Evolutionary conservation across 2,888 invertebrate genomes (phyloP).

Genomic region (Linnaemya vulpina): DNA sequence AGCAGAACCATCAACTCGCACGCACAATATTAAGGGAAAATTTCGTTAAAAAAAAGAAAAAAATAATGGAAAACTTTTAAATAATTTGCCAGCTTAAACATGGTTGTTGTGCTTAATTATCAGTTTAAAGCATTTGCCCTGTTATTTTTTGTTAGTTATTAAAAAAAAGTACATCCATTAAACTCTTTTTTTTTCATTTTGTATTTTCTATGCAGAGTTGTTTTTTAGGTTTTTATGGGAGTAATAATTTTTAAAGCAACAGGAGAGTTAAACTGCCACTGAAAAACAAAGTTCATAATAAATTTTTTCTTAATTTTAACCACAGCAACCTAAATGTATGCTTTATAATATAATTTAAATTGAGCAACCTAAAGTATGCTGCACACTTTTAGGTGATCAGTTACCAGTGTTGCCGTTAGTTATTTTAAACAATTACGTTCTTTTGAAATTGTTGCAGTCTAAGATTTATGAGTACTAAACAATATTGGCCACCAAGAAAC

Average conservation of each 20-base stretch:
- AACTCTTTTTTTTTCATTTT: background rate
- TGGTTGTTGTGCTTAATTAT: slow-evolving; percentile 10
- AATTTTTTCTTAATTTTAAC: too few species aligned
- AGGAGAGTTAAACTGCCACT: slow-evolving; percentile 8
- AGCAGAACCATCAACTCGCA: background rate
- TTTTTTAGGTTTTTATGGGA: too few species aligned
- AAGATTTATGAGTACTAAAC: too few species aligned
- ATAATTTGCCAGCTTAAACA: slow-evolving; percentile 4
- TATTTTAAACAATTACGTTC: too few species aligned
- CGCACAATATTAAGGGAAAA: background rate
- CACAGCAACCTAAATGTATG: slow-evolving; percentile 35
- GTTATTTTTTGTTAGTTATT: background rate
- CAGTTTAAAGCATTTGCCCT: background rate
- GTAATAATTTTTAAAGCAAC: background rate
- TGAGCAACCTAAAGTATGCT: slow-evolving; percentile 3
- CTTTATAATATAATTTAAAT: background rate
- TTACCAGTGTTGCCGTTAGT: too few species aligned
- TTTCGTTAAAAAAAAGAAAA: background rate
- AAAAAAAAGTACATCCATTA: background rate
- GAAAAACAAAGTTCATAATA: background rate
- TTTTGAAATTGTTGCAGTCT: too few species aligned
- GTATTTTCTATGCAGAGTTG: background rate
- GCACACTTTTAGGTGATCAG: too few species aligned
- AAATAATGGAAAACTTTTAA: slow-evolving; percentile 7
- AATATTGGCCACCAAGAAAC: too few species aligned